Base-by-base conservation (phyloP, 2,888 invertebrate genomes). In the Lydus trimaculatus region DNA sequence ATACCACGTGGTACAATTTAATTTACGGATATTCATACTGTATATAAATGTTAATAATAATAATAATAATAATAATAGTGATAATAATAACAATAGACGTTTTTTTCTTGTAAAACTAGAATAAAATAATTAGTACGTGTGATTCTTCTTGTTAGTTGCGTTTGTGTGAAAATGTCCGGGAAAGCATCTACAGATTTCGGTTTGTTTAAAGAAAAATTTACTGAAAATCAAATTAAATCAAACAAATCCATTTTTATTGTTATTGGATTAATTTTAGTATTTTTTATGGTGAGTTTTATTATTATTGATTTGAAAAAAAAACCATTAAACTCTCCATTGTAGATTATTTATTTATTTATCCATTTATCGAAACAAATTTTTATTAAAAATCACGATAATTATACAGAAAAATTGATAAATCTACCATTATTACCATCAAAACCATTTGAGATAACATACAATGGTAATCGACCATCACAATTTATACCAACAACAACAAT, bases 371-470 rank as follows among this genome's bases (percentile, higher is more conserved):
- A 31, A 33, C n/a, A n/a, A 31, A n/a, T 48, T 11, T 28, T 23
- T 17, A 36, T 33, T 5, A 33, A 48, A 33, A 59, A 39, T 36
- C 4, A 2, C 7, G 64, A 69, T 58, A 36, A 64, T 43, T 56
- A 66, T 13, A 7, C 60, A 28, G 75, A 74, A 59, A 71, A 69
- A 67, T 61, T 71, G 8, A 43, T 71, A 17, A 11, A 64, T 8
- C 63, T n/a, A 70, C 13, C 62, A 70, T 58, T 43, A 67, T 60
- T 64, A 36, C 63, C 68, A 11, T 80, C 80, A 1, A 74, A 75
- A 64, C 82, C 83, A 0, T 82, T 83, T 64, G 72, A 78, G 15
- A 74, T 79, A 11, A 77, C 76, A 20, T 71, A 77, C 15, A 69
- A 76, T 28, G 82, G 79, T 13, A 78, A 74, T n/a, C 67, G 74